A percentile compares a stretch with the other conserved stretches of the same genome.
These are phyloP conservation scores for Crotophaga sulcirostris DNA, from an alignment of 2,113 vertebrate genomes.

Conservation along the genomic window DNA sequence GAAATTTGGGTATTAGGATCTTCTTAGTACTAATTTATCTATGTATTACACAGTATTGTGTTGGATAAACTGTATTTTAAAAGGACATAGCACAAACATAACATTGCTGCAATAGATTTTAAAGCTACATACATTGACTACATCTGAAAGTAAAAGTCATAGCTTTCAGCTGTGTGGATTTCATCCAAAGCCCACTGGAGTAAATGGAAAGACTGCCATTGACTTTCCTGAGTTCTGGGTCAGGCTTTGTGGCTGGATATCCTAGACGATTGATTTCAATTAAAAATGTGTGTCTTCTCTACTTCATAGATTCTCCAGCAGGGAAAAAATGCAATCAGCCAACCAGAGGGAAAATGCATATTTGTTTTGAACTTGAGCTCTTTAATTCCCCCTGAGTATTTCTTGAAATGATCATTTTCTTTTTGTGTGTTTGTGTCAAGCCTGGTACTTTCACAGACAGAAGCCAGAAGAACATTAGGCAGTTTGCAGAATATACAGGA, in stretches of 20 bases:
- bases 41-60: neutral
- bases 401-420: neutral
- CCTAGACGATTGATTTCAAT: slow-evolving; percentile 8
- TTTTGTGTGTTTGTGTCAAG: neutral
- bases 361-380: neutral
- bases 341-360: neutral
- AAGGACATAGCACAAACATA: neutral
- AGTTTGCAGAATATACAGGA: neutral
- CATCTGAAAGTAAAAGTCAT: neutral
- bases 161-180: neutral
- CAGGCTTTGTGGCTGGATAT: neutral
- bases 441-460: neutral
- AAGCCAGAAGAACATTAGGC: neutral
- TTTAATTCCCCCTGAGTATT: neutral
- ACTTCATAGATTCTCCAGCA: neutral
- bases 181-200: neutral
- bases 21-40: neutral
- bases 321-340: neutral
- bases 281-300: neutral
- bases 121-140: neutral
- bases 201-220: neutral
- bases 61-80: neutral
- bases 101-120: neutral
- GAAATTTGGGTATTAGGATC: neutral
- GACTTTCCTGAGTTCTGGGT: neutral